These are phyloP conservation scores for Hydrolagus affinis DNA, from an alignment of 2,113 vertebrate genomes.

Conservation along the genomic window DNA sequence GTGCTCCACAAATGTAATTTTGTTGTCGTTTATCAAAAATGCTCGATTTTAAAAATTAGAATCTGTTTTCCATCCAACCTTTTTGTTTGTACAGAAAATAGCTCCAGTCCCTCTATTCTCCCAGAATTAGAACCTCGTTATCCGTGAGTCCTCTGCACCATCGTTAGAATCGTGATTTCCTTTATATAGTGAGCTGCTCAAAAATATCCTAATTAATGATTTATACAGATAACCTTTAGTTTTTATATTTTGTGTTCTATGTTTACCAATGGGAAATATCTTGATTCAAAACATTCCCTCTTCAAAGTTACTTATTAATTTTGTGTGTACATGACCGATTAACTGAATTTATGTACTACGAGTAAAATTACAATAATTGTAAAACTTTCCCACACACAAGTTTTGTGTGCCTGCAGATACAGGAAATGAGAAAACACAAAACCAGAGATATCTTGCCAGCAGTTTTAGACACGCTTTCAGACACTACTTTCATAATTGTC, in stretches of 20 bases:
- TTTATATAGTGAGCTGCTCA: no score
- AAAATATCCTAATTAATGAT: no score
- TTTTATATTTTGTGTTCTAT: not conserved
- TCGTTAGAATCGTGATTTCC: no score
- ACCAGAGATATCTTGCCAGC: not conserved
- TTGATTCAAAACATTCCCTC: not conserved
- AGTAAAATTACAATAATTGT: not conserved
- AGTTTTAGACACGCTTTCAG: no score
- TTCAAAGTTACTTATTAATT: not conserved
- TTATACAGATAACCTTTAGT: not conserved
- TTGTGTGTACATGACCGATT: not conserved
- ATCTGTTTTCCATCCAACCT: no score
- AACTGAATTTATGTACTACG: not conserved
- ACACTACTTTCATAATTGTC: not conserved
- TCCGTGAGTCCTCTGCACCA: no score
- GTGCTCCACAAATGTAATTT: no score
- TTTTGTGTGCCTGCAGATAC: not conserved
- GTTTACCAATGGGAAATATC: not conserved
- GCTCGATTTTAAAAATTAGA: no score
- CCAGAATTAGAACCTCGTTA: no score
- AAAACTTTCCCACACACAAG: not conserved
- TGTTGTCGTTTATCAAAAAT: no score
- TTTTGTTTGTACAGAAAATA: no score
- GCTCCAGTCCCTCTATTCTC: no score
- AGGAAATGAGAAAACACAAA: not conserved